Conservation (phyloP, 2,888 invertebrate species). For the Helobdella robusta region DNA sequence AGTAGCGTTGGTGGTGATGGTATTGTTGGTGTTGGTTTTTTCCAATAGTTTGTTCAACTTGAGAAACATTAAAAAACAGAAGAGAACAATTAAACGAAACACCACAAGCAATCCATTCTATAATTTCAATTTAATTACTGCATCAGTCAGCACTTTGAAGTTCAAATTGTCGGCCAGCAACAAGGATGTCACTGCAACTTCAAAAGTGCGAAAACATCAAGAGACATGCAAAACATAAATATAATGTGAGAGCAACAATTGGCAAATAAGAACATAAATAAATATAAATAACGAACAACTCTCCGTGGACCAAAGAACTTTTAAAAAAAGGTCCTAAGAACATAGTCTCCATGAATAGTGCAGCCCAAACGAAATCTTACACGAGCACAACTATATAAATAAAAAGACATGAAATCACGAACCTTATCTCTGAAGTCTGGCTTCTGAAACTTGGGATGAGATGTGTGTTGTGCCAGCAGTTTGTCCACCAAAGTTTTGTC, state of each 20-base stretch:
- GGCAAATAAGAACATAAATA: not conserved
- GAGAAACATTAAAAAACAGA: too few species aligned
- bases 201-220: too few species aligned
- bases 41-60: too few species aligned
- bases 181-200: too few species aligned
- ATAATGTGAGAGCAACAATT: too few species aligned
- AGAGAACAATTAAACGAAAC: too few species aligned
- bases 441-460: slow-evolving; percentile 95
- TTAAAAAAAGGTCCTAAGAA: not conserved
- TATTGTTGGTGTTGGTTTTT: not conserved
- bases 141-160: too few species aligned
- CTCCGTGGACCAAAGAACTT: not conserved
- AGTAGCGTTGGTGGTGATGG: too few species aligned
- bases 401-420: not conserved
- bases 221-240: too few species aligned
- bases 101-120: too few species aligned
- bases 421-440: slow-evolving; percentile 53
- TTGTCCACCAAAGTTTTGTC: slow-evolving; percentile 98
- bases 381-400: not conserved
- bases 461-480: slow-evolving; percentile 81
- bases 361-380: not conserved
- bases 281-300: not conserved
- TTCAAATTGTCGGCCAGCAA: too few species aligned
- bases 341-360: not conserved
- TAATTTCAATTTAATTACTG: too few species aligned